Percentiles rank a stretch among this genome's conserved stretches.
Conservation (phyloP, 2,113 vertebrate species). For the Ptilonorhynchus violaceus region DNA sequence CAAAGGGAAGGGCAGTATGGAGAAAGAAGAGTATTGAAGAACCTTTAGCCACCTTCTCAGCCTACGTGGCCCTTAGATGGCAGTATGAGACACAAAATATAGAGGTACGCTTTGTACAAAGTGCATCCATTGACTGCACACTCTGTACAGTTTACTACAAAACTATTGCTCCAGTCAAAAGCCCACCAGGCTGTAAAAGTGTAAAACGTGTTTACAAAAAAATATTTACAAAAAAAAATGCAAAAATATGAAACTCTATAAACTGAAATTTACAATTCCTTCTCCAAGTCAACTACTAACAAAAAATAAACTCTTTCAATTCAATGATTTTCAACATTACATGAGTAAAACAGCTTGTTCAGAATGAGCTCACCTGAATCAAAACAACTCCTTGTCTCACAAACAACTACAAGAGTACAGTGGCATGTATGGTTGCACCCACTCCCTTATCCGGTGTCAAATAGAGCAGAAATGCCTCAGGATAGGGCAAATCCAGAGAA, state of each 20-base stretch:
- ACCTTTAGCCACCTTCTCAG: neutral
- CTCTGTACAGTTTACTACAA: neutral
- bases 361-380: neutral
- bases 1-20: neutral
- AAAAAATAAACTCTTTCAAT: neutral
- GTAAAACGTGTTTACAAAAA: neutral
- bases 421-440: fast-evolving
- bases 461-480: neutral
- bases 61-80: slow-evolving; percentile 19
- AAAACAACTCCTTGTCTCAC: neutral
- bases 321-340: neutral
- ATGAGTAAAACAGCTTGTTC: fast-evolving
- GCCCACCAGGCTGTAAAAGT: neutral
- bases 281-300: neutral
- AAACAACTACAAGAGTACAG: neutral
- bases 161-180: neutral
- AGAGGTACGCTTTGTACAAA: neutral
- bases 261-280: neutral
- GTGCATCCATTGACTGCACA: neutral
- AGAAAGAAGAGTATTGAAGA: neutral
- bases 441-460: neutral
- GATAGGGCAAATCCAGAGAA: neutral
- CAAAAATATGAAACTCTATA: fast-evolving
- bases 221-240: no score
- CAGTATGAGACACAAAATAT: slow-evolving; percentile 25